Evolutionary conservation across 2,797 vertebrate species (phyloP).

Genomic region (Parauchenoglanis punctatus): DNA sequence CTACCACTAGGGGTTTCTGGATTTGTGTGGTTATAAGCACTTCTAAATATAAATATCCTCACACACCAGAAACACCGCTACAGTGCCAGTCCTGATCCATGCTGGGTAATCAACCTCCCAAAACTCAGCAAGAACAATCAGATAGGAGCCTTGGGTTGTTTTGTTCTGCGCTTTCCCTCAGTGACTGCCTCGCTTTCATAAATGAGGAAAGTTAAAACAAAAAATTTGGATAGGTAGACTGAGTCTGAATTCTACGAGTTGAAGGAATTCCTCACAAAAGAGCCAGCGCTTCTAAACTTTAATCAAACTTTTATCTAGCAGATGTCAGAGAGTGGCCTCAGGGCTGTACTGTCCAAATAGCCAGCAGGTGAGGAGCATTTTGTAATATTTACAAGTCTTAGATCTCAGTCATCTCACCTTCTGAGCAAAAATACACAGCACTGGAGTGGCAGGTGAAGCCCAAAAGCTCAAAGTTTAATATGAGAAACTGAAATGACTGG

Average conservation of each 20-base stretch:
- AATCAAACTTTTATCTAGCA: neutral
- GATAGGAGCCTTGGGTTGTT: neutral
- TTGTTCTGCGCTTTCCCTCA: neutral
- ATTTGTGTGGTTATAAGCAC: neutral
- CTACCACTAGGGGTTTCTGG: neutral
- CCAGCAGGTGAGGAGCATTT: neutral
- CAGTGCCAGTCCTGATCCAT: neutral
- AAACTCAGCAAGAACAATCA: neutral
- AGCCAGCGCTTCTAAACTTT: neutral
- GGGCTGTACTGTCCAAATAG: neutral
- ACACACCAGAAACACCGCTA: neutral
- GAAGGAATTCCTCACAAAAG: neutral
- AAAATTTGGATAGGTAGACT: neutral
- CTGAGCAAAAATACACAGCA: neutral
- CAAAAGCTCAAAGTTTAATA: neutral
- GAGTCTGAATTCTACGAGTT: neutral
- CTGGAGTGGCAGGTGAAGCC: no score
- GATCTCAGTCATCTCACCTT: neutral
- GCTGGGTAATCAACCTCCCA: neutral
- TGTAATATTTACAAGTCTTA: slow-evolving; percentile 12
- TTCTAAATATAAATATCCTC: slow-evolving; percentile 1
- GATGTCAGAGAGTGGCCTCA: neutral
- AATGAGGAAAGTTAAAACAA: neutral
- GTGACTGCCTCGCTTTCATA: neutral
- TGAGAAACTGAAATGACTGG: neutral